Conservation (phyloP, 37 sponge, comb jelly and placozoan species). For the Crambe crambe region DNA sequence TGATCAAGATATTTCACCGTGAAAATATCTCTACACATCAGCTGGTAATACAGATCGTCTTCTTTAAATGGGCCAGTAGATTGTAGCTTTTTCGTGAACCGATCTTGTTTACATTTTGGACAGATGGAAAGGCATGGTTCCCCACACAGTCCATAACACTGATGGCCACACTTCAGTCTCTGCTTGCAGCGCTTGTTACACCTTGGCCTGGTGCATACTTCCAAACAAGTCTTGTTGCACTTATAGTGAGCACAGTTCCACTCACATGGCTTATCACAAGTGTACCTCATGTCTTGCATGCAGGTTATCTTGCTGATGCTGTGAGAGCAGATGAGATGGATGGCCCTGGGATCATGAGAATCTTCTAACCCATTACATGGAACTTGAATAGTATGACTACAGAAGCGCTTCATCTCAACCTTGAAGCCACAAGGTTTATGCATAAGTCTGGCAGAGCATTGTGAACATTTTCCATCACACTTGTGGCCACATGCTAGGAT, state of each 20-base stretch:
- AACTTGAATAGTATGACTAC: conserved; percentile 24
- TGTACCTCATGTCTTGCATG: not conserved
- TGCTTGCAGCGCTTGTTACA: conserved; percentile 65
- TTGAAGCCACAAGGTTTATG: conserved; percentile 32
- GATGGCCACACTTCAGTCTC: conserved; percentile 62
- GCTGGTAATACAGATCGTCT: conserved; percentile 17
- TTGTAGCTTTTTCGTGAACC: conserved; percentile 20
- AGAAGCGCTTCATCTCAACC: conserved; percentile 1
- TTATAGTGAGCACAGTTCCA: conserved; percentile 38
- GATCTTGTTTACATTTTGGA: conserved; percentile 32
- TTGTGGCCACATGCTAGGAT: conserved; percentile 73
- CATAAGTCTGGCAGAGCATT: conserved; percentile 29
- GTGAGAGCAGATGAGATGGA: too few relatives aligned
- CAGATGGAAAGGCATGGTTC: conserved; percentile 70
- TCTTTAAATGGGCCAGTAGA: not conserved
- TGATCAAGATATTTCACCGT: conserved; percentile 37
- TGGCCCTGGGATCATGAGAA: too few relatives aligned
- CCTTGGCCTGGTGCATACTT: conserved; percentile 44
- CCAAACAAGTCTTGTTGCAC: conserved; percentile 58
- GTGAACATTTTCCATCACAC: conserved; percentile 62
- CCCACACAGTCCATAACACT: conserved; percentile 75
- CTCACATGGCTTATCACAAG: conserved; percentile 34
- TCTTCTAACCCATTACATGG: not conserved
- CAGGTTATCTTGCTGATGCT: not conserved
- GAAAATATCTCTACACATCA: conserved; percentile 45